Base-by-base conservation (phyloP, 2,797 vertebrate genomes). In the Gymnoscopelus braueri region DNA sequence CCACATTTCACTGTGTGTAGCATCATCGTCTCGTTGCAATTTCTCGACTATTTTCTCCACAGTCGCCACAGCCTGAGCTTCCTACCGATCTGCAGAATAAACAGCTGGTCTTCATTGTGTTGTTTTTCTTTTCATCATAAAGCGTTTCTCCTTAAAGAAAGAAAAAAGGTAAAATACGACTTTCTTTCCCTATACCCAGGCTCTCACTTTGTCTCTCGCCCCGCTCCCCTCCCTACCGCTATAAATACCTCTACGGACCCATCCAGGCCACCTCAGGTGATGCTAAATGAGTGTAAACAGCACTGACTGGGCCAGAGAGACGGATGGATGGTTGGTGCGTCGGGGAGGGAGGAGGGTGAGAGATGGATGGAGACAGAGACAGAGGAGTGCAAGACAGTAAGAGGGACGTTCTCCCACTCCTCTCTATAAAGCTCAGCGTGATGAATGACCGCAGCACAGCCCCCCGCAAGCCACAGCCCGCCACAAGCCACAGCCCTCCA, bases 261-360 rank as follows among this genome's bases (percentile, higher is more conserved):
- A 63, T 67, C 69, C 73, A 58, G 78, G 39, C 39, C 74, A 77
- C 82, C 84, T 77, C 85, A 72, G 88, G 72, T 77, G 84, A 83
- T 87, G 82, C 78, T 89, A 88, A 88, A 92, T 86, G 78, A 91
- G 85, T 83, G 82, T 88, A 84, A 91, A 91, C 87, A 86, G 81
- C 75, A 67, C 81, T 87, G 87, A 84, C 85, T 81, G 82, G 75
- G 74, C 78, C 70, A 3, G 54, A 3, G 54, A 89, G 88, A 88
- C 63, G 24, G 79, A 88, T 85, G 84, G 85, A 65, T 76, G 83
- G 84, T 77, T 19, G 77, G 60, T 35, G 12, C 5, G 39, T 23
- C 3, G 8, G 55, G 47, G 13, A 63, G 78, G 80, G 86, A 75
- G 79, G 77, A 81, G 71, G 83, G 54, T 9, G 1, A 64, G 81